Conservation (phyloP, 2,113 vertebrate genomes). For the Uria aalge region DNA sequence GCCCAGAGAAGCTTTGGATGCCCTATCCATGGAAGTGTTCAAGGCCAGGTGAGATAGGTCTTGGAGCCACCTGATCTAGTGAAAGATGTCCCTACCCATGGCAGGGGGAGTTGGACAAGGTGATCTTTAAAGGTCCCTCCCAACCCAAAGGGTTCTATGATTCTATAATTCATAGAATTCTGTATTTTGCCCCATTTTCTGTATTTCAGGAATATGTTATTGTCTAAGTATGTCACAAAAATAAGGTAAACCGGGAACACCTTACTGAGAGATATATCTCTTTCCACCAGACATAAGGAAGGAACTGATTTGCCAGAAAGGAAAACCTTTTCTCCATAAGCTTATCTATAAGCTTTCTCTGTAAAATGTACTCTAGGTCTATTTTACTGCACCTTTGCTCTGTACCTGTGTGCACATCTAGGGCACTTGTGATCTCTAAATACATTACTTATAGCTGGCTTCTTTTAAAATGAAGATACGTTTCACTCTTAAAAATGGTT, state of each 20-base stretch:
- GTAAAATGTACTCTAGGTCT: neutral
- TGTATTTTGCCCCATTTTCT: neutral
- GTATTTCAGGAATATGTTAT: neutral
- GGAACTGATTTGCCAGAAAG: neutral
- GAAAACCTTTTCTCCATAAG: neutral
- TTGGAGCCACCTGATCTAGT: neutral
- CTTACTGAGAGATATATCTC: neutral
- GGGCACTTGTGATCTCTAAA: neutral
- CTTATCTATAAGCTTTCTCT: neutral
- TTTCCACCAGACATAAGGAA: neutral
- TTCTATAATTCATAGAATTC: neutral
- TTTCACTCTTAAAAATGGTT: neutral
- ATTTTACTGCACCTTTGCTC: neutral
- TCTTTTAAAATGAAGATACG: neutral
- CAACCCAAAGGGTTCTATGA: neutral
- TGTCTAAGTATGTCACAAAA: neutral
- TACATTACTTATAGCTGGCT: neutral
- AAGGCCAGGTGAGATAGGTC: neutral
- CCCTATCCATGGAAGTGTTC: neutral
- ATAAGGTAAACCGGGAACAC: neutral
- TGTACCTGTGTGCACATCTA: neutral
- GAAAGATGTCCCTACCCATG: neutral
- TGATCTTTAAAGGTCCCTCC: neutral
- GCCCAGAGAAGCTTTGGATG: neutral
- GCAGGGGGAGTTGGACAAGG: accelerated